Conservation (phyloP, 2,888 invertebrate species). For the Euphydryas editha region DNA sequence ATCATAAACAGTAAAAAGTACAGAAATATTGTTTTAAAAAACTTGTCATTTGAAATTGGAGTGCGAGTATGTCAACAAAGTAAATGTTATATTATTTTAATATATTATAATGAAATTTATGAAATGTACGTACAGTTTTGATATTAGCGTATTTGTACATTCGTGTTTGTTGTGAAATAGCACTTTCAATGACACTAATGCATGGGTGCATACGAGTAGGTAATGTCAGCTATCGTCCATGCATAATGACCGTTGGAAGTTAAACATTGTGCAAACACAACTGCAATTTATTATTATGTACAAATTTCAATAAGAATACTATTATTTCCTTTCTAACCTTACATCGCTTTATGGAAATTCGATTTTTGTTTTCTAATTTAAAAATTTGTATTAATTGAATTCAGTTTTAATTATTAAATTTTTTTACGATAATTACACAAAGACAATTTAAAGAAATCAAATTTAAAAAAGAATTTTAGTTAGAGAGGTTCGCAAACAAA, state of each 20-base stretch:
- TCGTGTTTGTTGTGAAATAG: constrained; percentile 20
- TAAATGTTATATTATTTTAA: not conserved
- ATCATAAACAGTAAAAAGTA: not conserved
- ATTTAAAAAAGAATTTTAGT: too few relatives aligned
- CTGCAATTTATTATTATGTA: not conserved
- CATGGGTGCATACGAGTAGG: constrained; percentile 52
- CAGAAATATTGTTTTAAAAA: not conserved
- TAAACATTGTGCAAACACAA: constrained; percentile 8
- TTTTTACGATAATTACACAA: not conserved
- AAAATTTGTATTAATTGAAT: not conserved
- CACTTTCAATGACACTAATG: constrained; percentile 47
- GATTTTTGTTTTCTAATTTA: not conserved
- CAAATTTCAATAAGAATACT: not conserved
- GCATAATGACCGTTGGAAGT: constrained; percentile 10
- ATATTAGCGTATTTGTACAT: constrained; percentile 18
- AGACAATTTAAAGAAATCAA: not conserved
- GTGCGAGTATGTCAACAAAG: not conserved
- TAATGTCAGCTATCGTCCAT: constrained; percentile 44
- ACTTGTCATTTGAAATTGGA: not conserved
- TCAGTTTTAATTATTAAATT: not conserved
- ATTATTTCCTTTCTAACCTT: not conserved
- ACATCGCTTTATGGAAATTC: not conserved
- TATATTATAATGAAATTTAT: not conserved
- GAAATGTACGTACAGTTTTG: constrained; percentile 18
- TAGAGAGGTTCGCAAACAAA: not conserved